These are phyloP conservation scores for Dicerorhinus sumatrensis DNA, from an alignment of 2,113 vertebrate genomes.

Conservation along the genomic window DNA sequence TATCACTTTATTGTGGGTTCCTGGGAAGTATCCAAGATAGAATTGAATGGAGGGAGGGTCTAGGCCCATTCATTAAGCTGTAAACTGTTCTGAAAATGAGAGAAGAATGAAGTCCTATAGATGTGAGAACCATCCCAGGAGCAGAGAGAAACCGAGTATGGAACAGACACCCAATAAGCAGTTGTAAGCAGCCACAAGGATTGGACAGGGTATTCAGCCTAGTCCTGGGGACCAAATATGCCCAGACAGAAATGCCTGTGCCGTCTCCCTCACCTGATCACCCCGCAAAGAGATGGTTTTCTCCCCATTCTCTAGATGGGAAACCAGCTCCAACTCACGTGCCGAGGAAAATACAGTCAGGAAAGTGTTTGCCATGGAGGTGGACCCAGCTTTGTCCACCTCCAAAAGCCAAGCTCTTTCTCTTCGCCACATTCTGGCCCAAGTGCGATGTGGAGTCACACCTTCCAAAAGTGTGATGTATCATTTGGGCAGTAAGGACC, in stretches of 20 bases:
- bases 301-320: background rate
- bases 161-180: background rate
- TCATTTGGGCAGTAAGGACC: too few species aligned
- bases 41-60: background rate
- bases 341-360: background rate
- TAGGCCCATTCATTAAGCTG: too few species aligned
- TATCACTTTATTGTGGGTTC: fast-evolving
- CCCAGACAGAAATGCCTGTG: fast-evolving
- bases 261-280: fast-evolving
- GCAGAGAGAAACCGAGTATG: fast-evolving
- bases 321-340: background rate
- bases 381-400: background rate
- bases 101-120: background rate
- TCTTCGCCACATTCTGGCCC: background rate
- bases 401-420: too few species aligned
- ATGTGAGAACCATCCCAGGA: background rate
- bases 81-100: background rate
- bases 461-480: background rate
- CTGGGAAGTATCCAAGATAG: background rate
- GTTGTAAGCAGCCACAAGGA: fast-evolving
- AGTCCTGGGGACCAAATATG: background rate
- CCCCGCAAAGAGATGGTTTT: background rate
- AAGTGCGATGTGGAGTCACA: fast-evolving
- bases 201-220: background rate
- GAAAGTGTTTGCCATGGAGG: background rate